phyloP scores from a whole-genome alignment of 2,113 vertebrate species.

The Microcebus lehilahytsara region DNA sequence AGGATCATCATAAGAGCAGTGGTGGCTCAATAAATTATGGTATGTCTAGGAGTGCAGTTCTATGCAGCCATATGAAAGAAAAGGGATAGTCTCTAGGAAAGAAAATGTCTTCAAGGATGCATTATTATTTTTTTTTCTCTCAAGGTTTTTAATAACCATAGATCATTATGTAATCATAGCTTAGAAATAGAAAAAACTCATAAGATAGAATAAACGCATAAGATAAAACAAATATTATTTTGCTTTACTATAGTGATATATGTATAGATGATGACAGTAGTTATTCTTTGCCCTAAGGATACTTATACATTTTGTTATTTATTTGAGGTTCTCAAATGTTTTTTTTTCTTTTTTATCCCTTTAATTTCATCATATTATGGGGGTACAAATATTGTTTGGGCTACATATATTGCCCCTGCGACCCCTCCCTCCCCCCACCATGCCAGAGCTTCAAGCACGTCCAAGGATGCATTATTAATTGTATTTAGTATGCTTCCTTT shows the following conservation, averaged over 20 bases:
- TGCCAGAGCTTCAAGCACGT: too few species aligned
- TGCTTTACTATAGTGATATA: background rate
- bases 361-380: too few species aligned
- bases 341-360: background rate
- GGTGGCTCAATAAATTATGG: background rate
- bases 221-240: background rate
- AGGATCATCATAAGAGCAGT: background rate
- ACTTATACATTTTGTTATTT: background rate
- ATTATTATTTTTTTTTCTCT: background rate
- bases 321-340: background rate
- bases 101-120: background rate
- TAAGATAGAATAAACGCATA: background rate
- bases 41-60: background rate
- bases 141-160: slow-evolving; percentile 22
- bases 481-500: background rate
- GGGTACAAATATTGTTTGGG: too few species aligned
- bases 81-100: background rate
- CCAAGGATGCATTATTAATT: background rate
- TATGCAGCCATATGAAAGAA: background rate
- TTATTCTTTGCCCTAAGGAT: background rate
- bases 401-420: too few species aligned
- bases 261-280: slow-evolving; percentile 14
- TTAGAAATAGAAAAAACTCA: slow-evolving; percentile 38
- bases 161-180: background rate
- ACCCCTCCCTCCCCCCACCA: too few species aligned